Evolutionary conservation across 2,888 invertebrate genomes (phyloP).

Genomic region (Drosophila diplacantha): DNA sequence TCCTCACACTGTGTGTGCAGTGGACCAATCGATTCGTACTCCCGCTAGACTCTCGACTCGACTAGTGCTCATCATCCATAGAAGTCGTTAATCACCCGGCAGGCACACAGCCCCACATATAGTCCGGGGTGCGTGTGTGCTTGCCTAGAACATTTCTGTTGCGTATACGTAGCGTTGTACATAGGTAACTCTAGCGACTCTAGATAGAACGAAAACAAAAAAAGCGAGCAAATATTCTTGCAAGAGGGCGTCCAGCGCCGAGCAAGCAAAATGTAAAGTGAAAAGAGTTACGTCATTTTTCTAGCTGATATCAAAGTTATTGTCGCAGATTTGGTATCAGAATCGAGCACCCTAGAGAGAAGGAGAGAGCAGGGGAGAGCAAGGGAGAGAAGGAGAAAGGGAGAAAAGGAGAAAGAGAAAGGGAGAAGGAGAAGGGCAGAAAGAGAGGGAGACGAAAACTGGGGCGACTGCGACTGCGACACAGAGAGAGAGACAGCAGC

Average conservation of each 20-base stretch:
- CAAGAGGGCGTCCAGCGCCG: slow-evolving; percentile 9
- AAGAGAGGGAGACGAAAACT: neutral
- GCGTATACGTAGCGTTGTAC: slow-evolving; percentile 31
- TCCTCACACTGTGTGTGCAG: neutral
- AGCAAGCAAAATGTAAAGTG: slow-evolving; percentile 69
- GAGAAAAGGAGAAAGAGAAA: neutral
- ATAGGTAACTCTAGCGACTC: slow-evolving; percentile 20
- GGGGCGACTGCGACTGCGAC: neutral
- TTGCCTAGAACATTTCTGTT: slow-evolving; percentile 11
- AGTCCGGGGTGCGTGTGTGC: neutral
- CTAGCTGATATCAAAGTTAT: slow-evolving; percentile 78
- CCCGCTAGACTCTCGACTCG: slow-evolving; percentile 26
- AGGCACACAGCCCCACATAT: neutral
- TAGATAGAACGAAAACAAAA: slow-evolving; percentile 2
- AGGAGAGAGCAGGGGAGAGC: slow-evolving; percentile 12
- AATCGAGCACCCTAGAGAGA: slow-evolving; percentile 72
- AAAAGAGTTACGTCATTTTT: slow-evolving; percentile 77
- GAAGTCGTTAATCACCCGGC: slow-evolving; percentile 32
- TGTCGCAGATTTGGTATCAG: slow-evolving; percentile 78
- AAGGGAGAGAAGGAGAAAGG: slow-evolving; percentile 9
- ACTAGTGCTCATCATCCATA: slow-evolving; percentile 29
- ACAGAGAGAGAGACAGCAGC: slow-evolving; percentile 1
- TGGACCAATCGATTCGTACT: slow-evolving; percentile 12
- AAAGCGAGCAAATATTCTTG: slow-evolving; percentile 33
- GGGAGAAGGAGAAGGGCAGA: neutral